A percentile compares a stretch with the other conserved stretches of the same genome.
phyloP scores from a whole-genome alignment of 2,888 invertebrate genomes.

The Agrochola lychnidis region DNA sequence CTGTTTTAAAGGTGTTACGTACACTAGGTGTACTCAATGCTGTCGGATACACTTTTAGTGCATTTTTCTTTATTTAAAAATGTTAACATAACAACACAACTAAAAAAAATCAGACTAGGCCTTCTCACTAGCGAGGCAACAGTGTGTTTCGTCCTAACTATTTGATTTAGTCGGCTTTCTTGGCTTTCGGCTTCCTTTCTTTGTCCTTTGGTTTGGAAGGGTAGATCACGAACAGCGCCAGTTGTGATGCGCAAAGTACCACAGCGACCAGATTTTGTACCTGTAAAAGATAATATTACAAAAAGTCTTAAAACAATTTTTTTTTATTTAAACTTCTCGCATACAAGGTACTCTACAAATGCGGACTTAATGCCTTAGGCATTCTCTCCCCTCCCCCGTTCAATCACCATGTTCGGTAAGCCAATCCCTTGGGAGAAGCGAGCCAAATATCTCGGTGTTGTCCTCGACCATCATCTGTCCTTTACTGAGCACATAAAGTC shows the following conservation, averaged over 20 bases:
- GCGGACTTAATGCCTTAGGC: too few relatives aligned
- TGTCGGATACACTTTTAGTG: background rate
- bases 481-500: too few relatives aligned
- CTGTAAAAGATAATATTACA: slow-evolving; percentile 81
- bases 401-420: too few relatives aligned
- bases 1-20: background rate
- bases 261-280: slow-evolving; percentile 93
- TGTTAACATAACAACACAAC: background rate
- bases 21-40: slow-evolving; percentile 4
- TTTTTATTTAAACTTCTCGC: too few relatives aligned
- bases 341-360: too few relatives aligned
- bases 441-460: too few relatives aligned
- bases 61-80: background rate
- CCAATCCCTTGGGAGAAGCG: too few relatives aligned
- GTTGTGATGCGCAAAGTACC: slow-evolving; percentile 91
- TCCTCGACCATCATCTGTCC: too few relatives aligned
- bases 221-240: slow-evolving; percentile 93
- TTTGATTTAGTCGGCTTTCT: slow-evolving; percentile 80
- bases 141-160: slow-evolving; percentile 39
- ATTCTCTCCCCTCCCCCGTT: too few relatives aligned
- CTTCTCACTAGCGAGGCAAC: slow-evolving; percentile 62
- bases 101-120: slow-evolving; percentile 19
- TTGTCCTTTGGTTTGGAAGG: slow-evolving; percentile 89
- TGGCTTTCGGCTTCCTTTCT: slow-evolving; percentile 83
- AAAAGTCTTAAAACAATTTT: too few relatives aligned